phyloP scores from a whole-genome alignment of 2,888 invertebrate species.

The Leptarthrus brevirostris region DNA sequence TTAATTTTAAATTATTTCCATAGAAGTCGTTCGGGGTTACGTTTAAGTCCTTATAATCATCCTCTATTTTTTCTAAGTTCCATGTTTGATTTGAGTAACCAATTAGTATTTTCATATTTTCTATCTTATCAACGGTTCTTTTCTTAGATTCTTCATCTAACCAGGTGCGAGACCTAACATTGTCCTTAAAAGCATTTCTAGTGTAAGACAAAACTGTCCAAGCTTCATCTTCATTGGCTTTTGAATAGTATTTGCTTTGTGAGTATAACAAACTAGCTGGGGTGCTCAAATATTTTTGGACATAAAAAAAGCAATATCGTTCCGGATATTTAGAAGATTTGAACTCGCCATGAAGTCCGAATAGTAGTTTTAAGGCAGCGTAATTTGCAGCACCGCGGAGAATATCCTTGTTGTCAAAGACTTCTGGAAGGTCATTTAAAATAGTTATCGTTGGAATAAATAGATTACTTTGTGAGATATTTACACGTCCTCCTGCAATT shows the following conservation, averaged over 20 bases:
- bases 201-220: neutral
- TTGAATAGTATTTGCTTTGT: neutral
- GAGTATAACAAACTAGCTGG: neutral
- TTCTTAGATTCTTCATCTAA: conserved; percentile 8
- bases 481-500: neutral
- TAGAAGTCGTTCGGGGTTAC: neutral
- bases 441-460: neutral
- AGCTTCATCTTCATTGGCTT: conserved; percentile 5
- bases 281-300: conserved; percentile 9
- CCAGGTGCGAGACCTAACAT: conserved; percentile 3
- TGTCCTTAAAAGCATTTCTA: conserved; percentile 2
- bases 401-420: neutral
- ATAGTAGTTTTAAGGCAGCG: neutral
- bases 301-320: conserved; percentile 15
- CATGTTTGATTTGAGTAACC: conserved; percentile 11
- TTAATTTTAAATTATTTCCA: conserved; percentile 4
- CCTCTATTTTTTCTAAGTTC: neutral
- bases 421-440: neutral
- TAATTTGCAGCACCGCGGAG: neutral
- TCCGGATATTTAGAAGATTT: conserved; percentile 9
- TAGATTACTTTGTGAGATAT: neutral
- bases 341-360: conserved; percentile 17
- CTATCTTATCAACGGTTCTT: conserved; percentile 6
- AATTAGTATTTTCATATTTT: conserved; percentile 20
- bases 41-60: neutral